Percentiles rank a stretch among this genome's conserved stretches.
These are phyloP conservation scores for Myripristis jacobus DNA, from an alignment of 2,797 vertebrate genomes.

Conservation along the genomic window DNA sequence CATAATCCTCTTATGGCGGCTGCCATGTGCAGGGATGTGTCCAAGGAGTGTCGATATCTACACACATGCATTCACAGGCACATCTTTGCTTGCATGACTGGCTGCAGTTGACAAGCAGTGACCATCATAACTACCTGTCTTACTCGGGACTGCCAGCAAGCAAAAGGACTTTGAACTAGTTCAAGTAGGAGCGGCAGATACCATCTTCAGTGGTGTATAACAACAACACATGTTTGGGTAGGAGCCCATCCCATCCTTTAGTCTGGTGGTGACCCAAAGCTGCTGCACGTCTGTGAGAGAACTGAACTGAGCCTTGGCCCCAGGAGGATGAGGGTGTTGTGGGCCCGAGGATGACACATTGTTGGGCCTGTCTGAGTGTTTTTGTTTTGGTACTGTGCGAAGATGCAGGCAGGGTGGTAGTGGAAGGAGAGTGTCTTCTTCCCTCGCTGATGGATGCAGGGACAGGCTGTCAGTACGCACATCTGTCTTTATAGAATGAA, in stretches of 20 bases:
- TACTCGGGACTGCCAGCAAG: conserved; percentile 32
- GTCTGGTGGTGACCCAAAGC: conserved; percentile 59
- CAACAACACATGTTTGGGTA: conserved; percentile 59
- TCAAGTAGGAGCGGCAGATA: conserved; percentile 57
- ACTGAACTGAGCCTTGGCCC: conserved; percentile 48
- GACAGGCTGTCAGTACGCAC: conserved; percentile 60
- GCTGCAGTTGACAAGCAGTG: conserved; percentile 46
- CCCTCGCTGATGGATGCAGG: conserved; percentile 63
- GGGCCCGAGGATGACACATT: conserved; percentile 66
- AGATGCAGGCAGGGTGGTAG: conserved; percentile 61
- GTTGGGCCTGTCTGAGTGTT: conserved; percentile 60
- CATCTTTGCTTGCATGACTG: conserved; percentile 1
- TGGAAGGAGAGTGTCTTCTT: conserved; percentile 41
- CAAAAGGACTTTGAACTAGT: conserved; percentile 22
- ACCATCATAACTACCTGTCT: conserved; percentile 59
- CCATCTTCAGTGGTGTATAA: conserved; percentile 61
- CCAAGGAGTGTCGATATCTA: conserved; percentile 21
- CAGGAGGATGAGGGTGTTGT: conserved; percentile 54
- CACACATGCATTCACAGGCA: conserved; percentile 27
- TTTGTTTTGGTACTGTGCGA: conserved; percentile 61
- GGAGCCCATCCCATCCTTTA: conserved; percentile 58
- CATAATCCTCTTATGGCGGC: conserved; percentile 32
- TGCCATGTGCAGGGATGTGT: too few species aligned
- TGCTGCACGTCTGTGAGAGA: conserved; percentile 52
- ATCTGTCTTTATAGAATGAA: conserved; percentile 69